Base-by-base conservation (phyloP, 2,797 vertebrate species). In the Paramormyrops hopkinsi region DNA sequence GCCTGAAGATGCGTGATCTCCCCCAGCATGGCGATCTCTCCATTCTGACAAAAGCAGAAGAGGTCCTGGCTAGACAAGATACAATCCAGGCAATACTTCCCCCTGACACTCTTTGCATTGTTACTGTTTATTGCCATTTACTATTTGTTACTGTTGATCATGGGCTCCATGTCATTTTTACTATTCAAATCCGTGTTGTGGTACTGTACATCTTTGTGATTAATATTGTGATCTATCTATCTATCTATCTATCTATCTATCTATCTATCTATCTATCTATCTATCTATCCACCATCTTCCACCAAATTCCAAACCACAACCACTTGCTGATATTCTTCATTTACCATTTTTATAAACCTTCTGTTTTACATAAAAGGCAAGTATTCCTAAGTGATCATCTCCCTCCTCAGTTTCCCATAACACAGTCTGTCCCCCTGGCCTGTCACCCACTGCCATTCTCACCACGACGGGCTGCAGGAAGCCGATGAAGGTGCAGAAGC, bases 21-120 rank as follows among this genome's bases (percentile, higher is more conserved):
- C 29, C 98, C 98, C 94, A 99, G 95, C 98, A 99, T 99, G 90
- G 98, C 97, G 29, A 99, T 97, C 95, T 99, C 98, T n/a, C 97
- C 96, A 0, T 97, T 99, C 98, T 99, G 94, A 25, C 14, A 37
- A 88, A 87, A 87, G 65, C 65, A 33, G 65, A 69, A 69, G 65
- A 29, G 62, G 3, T 69, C 62, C 62, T 29, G 62, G 11, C 65
- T 69, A 69, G 25, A 69, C 11, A 12, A 37, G 65, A 14, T 54
- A 54, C 53, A 69, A 69, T 69, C 65, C 65, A 33, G 29, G 29
- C 65, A 65, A 29, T 29, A 65, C 62, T 29, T 12, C 12, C 62
- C 62, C 59, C 59, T 65, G 59, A 65, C 8, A 12, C 2, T 12
- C 59, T 65, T 11, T 29, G 59, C 22, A 11, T 25, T 65, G 59